Conservation (phyloP, 1,140 invertebrate species). For the Saccostrea cuccullata region DNA sequence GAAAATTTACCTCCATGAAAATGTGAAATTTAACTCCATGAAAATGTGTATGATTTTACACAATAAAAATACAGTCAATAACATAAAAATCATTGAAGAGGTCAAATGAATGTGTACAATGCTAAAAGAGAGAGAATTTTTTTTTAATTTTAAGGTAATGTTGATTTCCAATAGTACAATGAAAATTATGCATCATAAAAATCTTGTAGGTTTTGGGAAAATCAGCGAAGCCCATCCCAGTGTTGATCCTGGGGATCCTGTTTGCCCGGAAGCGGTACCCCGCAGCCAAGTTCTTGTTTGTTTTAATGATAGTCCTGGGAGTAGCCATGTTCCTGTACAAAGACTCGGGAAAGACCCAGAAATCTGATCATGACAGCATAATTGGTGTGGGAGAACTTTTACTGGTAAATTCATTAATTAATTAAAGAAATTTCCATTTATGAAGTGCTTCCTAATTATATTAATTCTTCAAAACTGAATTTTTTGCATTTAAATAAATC, state of each 20-base stretch:
- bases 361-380: slow-evolving; percentile 52
- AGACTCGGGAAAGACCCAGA: slow-evolving; percentile 63
- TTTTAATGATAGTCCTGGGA: slow-evolving; percentile 93
- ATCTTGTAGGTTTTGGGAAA: slow-evolving; percentile 90
- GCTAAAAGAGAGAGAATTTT: no score
- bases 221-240: slow-evolving; percentile 98
- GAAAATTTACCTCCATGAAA: no score
- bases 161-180: no score
- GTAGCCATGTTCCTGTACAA: slow-evolving; percentile 94
- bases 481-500: not conserved
- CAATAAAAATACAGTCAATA: no score
- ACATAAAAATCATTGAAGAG: no score
- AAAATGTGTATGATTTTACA: no score
- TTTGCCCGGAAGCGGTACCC: slow-evolving; percentile 91
- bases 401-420: slow-evolving; percentile 66
- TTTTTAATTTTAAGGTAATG: no score
- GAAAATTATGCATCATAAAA: no score
- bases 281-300: slow-evolving; percentile 93
- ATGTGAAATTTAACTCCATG: no score
- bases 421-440: not conserved
- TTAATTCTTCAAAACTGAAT: not conserved
- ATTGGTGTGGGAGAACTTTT: slow-evolving; percentile 76
- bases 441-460: not conserved
- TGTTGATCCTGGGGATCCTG: slow-evolving; percentile 97
- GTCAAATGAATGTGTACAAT: no score